A percentile compares a stretch with the other conserved stretches of the same genome.
Conservation (phyloP, 2,797 vertebrate genomes). For the Cuculus canorus region DNA sequence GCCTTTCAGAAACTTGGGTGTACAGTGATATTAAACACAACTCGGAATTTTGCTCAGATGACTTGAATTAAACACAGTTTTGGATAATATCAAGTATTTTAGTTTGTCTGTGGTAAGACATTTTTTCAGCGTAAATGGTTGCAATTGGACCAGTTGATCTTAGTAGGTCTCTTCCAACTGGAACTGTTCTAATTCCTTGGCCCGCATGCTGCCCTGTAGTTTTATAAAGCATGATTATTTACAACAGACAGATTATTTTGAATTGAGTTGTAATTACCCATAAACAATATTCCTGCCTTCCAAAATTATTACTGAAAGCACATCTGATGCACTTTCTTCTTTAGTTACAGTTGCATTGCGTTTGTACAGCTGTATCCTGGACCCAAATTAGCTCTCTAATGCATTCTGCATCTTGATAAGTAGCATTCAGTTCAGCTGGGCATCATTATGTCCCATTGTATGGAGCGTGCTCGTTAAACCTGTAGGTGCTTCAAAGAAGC, state of each 20-base stretch:
- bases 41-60: neutral
- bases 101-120: neutral
- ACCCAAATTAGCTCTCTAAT: neutral
- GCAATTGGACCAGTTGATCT: fast-evolving
- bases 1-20: neutral
- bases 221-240: neutral
- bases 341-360: neutral
- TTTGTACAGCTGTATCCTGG: neutral
- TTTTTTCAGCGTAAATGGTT: neutral
- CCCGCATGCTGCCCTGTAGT: neutral
- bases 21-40: neutral
- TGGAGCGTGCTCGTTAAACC: neutral
- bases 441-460: fast-evolving
- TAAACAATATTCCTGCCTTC: neutral
- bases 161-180: neutral
- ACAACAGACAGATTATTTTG: neutral
- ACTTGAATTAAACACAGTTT: neutral
- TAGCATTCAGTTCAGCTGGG: neutral
- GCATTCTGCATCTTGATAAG: neutral
- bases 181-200: neutral
- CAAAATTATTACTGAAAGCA: neutral
- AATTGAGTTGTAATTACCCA: neutral
- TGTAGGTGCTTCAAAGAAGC: neutral
- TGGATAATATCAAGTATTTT: neutral
- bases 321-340: neutral